Evolutionary conservation across 2,797 vertebrate genomes (phyloP).

Genomic region (Spinibarbus caldwelli): DNA sequence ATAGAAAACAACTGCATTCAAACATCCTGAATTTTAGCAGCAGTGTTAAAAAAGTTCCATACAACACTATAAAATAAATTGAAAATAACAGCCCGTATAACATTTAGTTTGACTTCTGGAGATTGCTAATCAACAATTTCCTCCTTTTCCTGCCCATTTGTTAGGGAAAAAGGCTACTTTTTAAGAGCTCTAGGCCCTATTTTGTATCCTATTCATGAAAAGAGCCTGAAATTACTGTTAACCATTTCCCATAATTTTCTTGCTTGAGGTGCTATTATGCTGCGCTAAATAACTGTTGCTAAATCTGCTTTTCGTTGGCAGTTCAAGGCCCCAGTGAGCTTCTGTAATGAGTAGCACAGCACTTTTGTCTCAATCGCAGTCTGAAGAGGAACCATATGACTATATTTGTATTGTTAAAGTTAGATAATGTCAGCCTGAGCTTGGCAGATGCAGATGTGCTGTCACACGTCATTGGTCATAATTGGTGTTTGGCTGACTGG

Average conservation of each 20-base stretch:
- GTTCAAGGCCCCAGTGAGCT: background rate
- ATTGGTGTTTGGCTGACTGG: background rate
- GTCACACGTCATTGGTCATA: conserved; percentile 10
- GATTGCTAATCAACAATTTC: conserved; percentile 8
- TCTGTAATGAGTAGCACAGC: background rate
- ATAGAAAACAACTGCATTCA: background rate
- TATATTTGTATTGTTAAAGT: conserved; percentile 39
- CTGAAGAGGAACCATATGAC: conserved; percentile 17
- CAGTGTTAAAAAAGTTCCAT: background rate
- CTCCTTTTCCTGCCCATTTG: background rate
- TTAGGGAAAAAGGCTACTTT: background rate
- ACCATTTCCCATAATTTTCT: background rate
- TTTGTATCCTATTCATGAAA: conserved; percentile 5
- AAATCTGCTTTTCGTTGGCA: conserved; percentile 13
- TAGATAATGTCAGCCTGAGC: conserved; percentile 20
- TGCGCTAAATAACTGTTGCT: conserved; percentile 8
- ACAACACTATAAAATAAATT: background rate
- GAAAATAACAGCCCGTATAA: background rate
- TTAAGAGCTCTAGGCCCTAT: background rate
- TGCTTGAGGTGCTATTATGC: background rate
- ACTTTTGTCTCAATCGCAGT: conserved; percentile 15
- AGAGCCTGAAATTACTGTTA: conserved; percentile 21
- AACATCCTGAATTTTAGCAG: background rate
- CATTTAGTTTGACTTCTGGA: conserved; percentile 2
- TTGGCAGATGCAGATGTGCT: background rate